A percentile compares a stretch with the other conserved stretches of the same genome.
phyloP scores from a whole-genome alignment of 2,797 vertebrate genomes.

The Yasuhikotakia modesta region DNA sequence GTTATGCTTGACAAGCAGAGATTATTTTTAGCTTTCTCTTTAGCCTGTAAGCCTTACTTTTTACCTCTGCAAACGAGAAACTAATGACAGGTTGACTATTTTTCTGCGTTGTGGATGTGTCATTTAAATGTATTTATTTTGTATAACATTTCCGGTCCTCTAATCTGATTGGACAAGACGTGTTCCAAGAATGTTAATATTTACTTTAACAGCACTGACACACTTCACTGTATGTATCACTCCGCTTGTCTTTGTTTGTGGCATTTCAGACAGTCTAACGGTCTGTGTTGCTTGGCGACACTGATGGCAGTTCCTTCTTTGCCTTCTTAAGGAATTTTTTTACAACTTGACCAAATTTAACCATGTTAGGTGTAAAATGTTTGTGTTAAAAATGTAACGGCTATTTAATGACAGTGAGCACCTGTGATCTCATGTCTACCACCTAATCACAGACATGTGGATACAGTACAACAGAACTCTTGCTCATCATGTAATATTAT shows the following conservation, averaged over 20 bases:
- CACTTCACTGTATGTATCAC: neutral
- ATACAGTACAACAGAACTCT: neutral
- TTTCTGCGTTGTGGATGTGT: conserved; percentile 33
- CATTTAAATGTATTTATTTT: neutral
- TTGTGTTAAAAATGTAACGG: neutral
- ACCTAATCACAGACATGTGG: neutral
- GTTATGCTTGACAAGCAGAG: conserved; percentile 34
- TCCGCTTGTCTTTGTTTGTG: neutral
- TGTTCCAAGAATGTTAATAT: neutral
- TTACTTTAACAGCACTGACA: neutral
- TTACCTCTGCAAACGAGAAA: conserved; percentile 12
- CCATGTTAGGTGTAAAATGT: neutral
- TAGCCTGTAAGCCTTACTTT: conserved; percentile 12
- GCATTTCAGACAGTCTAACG: neutral
- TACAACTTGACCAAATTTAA: neutral
- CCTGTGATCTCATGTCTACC: neutral
- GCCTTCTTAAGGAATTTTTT: neutral
- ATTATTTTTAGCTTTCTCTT: conserved; percentile 40
- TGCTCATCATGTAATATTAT: neutral
- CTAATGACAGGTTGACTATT: conserved; percentile 49
- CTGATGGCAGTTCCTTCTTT: neutral
- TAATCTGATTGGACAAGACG: neutral
- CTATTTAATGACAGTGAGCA: neutral
- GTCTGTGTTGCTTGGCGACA: neutral
- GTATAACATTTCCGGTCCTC: neutral